These are phyloP conservation scores for Neopipo cinnamomea DNA, from an alignment of 2,113 vertebrate genomes.

Conservation along the genomic window DNA sequence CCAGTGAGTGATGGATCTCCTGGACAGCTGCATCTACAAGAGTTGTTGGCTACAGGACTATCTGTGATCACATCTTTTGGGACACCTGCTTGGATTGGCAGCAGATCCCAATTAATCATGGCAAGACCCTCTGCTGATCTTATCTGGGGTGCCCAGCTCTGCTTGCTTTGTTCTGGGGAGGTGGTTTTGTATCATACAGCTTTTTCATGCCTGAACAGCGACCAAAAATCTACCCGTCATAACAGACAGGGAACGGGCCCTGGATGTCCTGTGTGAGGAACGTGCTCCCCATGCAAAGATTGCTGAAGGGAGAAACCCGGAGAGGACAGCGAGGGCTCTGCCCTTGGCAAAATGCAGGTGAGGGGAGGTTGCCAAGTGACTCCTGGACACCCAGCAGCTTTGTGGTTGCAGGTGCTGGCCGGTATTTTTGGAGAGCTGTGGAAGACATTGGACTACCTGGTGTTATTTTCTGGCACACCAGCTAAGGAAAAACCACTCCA, in stretches of 20 bases:
- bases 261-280: not conserved
- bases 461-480: not conserved
- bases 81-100: not conserved
- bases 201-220: not conserved
- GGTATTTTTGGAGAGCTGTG: not conserved
- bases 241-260: not conserved
- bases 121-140: not conserved
- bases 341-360: not conserved
- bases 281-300: not conserved
- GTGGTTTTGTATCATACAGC: accelerated
- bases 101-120: not conserved
- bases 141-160: not conserved
- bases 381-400: not conserved
- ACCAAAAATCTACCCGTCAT: not conserved
- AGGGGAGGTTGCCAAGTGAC: accelerated
- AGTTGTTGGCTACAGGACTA: not conserved
- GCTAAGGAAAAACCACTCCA: not conserved
- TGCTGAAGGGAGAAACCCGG: not conserved
- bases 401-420: not conserved
- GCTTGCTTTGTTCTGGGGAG: not conserved
- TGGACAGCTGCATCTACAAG: not conserved
- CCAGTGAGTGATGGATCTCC: not conserved
- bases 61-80: not conserved
- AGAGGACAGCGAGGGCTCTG: not conserved
- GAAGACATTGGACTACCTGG: not conserved